Evolutionary conservation across 2,888 invertebrate genomes (phyloP), one percentile per base, ranked within the genome.

Genomic region (Spisula solida): DNA sequence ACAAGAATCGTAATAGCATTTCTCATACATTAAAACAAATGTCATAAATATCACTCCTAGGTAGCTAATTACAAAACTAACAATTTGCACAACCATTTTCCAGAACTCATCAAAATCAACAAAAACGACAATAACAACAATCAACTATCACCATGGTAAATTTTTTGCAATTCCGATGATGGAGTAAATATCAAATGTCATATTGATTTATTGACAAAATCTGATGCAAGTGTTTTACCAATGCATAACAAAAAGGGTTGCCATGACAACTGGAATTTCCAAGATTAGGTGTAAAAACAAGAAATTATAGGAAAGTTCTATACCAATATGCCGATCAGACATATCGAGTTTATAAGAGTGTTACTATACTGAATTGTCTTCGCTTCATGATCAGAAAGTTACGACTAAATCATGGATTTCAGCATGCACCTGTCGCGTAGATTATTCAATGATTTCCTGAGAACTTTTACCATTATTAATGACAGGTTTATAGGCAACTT

Each of bases 121-220:
- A n/a, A n/a, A 25, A 66, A n/a, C n/a, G 8, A n/a, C 25, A 66
- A 66, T n/a, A 66, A 66, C n/a, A 66, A 66, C 60, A 25, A 34
- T 31, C 75, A 31, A 75, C 29, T 16, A 75, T 75, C 31, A 34
- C 75, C 75, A 31, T 16, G 16, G 75, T 18, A 75, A 75, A 2
- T 31, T 31, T 75, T 75, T 75, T 75, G 75, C 75, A 75, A 75
- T 75, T 16, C 29, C 34, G 75, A 75, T 75, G 75, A 75, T 16
- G 25, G 75, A 75, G 34, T 34, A 75, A 75, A 75, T 75, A 75
- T 75, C 75, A 75, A 75, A 75, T 75, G 75, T 34, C 75, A 75
- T 75, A 75, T 75, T 75, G 75, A 75, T 75, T 75, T 75, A 75
- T 75, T 75, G 75, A 75, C 75, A 34, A 75, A n/a, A 75, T 34